Base-by-base conservation (phyloP, 2,888 invertebrate genomes). In the Harpalus rubripes region DNA sequence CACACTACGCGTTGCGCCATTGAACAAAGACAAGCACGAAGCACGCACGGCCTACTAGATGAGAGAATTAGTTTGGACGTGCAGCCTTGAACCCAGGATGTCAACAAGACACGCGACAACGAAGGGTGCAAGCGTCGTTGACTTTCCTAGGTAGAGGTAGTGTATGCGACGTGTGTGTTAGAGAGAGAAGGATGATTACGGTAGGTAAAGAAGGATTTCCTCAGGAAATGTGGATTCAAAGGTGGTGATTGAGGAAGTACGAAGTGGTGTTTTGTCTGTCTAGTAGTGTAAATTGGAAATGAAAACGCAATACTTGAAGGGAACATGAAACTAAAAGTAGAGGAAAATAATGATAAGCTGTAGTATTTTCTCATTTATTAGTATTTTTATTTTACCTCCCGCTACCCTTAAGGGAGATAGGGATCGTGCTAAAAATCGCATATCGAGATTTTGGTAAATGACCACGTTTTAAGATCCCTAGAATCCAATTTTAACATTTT, bases 71-170 rank as follows among this genome's bases (percentile, higher is more conserved):
- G 61, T 44, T 78, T 58, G 32, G 18, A 22, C 56, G 81, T 52
- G 7, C 32, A 41, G 44, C 81, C 81, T 81, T 81, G 81, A 81
- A 81, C 81, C 44, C 81, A 81, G 44, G 81, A 65, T 65, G 65
- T 81, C 18, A 41, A 65, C 61, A 61, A 81, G 44, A 63, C 81
- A 81, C 61, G 63, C 81, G 65, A 65, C 63, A 81, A 56, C 44
- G 22, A 76, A 78, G 78, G 78, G 78, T 15, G 26, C 56, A 78
- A 32, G 78, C 78, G 56, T 78, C 58, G 56, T 8, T 78, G 58
- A 39, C 44, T 52, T 52, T 10, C 10, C 44, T 12, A 8, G 10
- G 10, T n/a, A 16, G 10, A 59, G 59, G 59, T 12, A 52, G 44
- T 52, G 44, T 44, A 22, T 1, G 22, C 3, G 32, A 32, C 32